Percentiles rank a stretch among this genome's conserved stretches.
These are phyloP conservation scores for Trogon melanurus DNA, from an alignment of 2,113 vertebrate genomes.

Conservation along the genomic window DNA sequence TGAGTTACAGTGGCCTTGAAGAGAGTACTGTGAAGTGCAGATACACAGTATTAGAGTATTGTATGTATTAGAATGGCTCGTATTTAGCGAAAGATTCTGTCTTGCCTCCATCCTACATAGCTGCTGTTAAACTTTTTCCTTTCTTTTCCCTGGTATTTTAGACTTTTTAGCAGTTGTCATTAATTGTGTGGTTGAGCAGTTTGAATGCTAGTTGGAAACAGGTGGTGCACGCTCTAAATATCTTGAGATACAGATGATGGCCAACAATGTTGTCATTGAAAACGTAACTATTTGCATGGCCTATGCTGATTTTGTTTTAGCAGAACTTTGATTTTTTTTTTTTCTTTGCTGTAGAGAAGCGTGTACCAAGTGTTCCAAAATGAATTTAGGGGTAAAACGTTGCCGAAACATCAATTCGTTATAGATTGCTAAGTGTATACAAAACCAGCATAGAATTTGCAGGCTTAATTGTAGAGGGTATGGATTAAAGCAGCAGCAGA, in stretches of 20 bases:
- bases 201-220: slow-evolving; percentile 73
- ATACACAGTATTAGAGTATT: neutral
- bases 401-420: neutral
- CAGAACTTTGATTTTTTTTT: neutral
- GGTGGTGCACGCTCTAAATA: slow-evolving; percentile 69
- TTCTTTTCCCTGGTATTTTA: slow-evolving; percentile 59
- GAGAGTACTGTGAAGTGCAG: neutral
- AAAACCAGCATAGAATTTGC: neutral
- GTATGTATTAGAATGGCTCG: neutral
- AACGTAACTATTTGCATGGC: neutral
- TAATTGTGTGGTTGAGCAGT: slow-evolving; percentile 72
- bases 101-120: neutral
- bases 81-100: slow-evolving; percentile 22
- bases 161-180: slow-evolving; percentile 76
- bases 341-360: neutral
- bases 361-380: neutral
- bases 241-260: slow-evolving; percentile 47
- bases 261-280: slow-evolving; percentile 62
- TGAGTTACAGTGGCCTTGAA: neutral
- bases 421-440: neutral
- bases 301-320: neutral
- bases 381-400: neutral
- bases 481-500: slow-evolving; percentile 36
- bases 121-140: slow-evolving; percentile 36
- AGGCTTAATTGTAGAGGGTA: slow-evolving; percentile 7